Evolutionary conservation across 2,113 vertebrate species (phyloP).

Genomic region (Lepisosteus osseus): DNA sequence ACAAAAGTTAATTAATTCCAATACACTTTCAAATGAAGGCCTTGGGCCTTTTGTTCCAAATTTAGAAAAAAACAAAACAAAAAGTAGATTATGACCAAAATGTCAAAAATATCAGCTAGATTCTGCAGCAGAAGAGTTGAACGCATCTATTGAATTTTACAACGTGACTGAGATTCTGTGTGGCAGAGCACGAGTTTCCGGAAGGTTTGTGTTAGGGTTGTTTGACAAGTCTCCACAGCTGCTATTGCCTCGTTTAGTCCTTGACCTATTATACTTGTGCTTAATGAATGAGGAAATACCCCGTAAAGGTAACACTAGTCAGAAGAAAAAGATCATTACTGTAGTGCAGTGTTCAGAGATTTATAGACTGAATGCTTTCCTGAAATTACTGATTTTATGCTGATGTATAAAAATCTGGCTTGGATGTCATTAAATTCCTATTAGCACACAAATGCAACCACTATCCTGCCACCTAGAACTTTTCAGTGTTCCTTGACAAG

Average conservation of each 20-base stretch:
- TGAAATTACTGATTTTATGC: not conserved
- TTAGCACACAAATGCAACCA: slow-evolving; percentile 7
- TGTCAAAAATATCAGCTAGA: too few species aligned
- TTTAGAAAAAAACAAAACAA: too few species aligned
- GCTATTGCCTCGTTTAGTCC: not conserved
- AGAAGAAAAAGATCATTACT: not conserved
- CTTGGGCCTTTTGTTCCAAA: too few species aligned
- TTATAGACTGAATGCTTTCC: not conserved
- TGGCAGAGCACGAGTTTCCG: too few species aligned
- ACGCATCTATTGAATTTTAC: too few species aligned
- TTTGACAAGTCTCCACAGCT: not conserved
- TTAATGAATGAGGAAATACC: not conserved
- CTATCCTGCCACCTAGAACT: not conserved
- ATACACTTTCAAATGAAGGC: too few species aligned
- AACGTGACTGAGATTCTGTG: too few species aligned
- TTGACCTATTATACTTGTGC: not conserved
- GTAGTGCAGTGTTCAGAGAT: not conserved
- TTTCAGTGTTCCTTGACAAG: not conserved
- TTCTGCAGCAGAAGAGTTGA: too few species aligned
- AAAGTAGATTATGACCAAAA: too few species aligned
- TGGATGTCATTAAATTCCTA: not conserved
- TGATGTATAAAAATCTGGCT: not conserved
- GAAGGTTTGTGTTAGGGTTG: too few species aligned
- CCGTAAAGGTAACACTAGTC: not conserved
- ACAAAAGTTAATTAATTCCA: too few species aligned